Base-by-base conservation (phyloP, 2,113 vertebrate genomes). In the Hyperoodon ampullatus region DNA sequence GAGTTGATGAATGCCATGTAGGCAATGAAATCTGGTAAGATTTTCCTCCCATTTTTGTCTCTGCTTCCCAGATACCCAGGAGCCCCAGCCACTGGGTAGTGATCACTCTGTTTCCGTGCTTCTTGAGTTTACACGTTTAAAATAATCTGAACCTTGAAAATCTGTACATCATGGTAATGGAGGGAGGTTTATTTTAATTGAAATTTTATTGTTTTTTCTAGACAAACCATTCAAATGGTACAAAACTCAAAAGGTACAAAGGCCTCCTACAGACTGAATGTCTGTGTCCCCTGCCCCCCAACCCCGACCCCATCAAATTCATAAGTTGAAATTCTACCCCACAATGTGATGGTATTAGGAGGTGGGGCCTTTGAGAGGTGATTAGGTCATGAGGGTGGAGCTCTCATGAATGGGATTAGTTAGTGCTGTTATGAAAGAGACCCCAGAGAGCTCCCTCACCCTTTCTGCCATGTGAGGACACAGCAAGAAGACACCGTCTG, bases 131-230 rank as follows among this genome's bases (percentile, higher is more conserved):
- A 53, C 35, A 23, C 19, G 23, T n/a, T 28, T 88, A 47, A 90
- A 87, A 74, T 9, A 71, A 58, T 42, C n/a, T 18, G 75, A 66
- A 35, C 61, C 16, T 68, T 66, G 61, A 95, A 87, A 83, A 44
- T 66, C 24, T 90, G 2, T 30, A 10, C 33, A 55, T 71, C 44
- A 10, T 24, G 18, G 28, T 60, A 33, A 80, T 28, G 19, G 63
- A 90, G 12, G 47, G 39, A 94, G 15, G 19, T 13, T 42, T 81
- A 28, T 72, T 88, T 72, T 44, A 33, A 84, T 11, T 35, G 28
- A 53, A 92, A 75, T 68, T 16, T 71, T 90, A 77, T 70, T 75
- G 33, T 87, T 94, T 92, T 75, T 18, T 19, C 19, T 71, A 63
- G 11, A 24, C 13, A 65, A 13, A 70, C 58, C 23, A 74, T 70